phyloP scores from a whole-genome alignment of 2,797 vertebrate species.

The Schizopygopsis pylzovi region DNA sequence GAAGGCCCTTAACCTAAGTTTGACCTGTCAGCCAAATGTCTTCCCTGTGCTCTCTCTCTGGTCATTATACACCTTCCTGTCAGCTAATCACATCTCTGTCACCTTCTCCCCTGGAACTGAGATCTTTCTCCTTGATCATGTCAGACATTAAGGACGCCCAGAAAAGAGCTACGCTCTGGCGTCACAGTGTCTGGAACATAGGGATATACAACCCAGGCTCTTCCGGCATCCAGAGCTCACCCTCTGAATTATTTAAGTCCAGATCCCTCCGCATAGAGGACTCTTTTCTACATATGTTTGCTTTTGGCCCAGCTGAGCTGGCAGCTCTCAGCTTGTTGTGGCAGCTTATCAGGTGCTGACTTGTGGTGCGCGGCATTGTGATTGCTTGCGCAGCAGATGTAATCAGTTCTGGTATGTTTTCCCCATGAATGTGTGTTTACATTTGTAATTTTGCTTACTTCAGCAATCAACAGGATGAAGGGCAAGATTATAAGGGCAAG shows the following conservation, averaged over 20 bases:
- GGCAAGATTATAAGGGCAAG: slow-evolving; percentile 26
- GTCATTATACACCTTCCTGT: slow-evolving; percentile 36
- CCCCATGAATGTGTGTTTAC: slow-evolving; percentile 38
- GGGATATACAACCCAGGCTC: slow-evolving; percentile 42
- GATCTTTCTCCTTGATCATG: slow-evolving; percentile 57
- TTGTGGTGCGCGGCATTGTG: slow-evolving; percentile 13
- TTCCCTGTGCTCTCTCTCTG: not conserved
- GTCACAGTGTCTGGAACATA: slow-evolving; percentile 51
- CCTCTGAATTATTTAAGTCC: slow-evolving; percentile 54
- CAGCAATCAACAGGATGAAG: slow-evolving; percentile 22
- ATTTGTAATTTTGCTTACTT: slow-evolving; percentile 44
- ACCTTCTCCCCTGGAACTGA: slow-evolving; percentile 34
- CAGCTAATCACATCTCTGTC: slow-evolving; percentile 45
- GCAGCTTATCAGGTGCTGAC: slow-evolving; percentile 48
- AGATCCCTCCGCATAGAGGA: slow-evolving; percentile 20
- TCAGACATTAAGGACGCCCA: slow-evolving; percentile 28
- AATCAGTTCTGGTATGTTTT: slow-evolving; percentile 46
- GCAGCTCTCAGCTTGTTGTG: slow-evolving; percentile 35
- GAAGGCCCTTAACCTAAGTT: slow-evolving; percentile 21
- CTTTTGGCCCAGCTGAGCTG: slow-evolving; percentile 25
- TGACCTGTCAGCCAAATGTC: slow-evolving; percentile 27
- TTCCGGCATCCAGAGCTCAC: slow-evolving; percentile 39
- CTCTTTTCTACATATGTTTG: slow-evolving; percentile 47
- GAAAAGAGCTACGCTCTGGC: slow-evolving; percentile 35
- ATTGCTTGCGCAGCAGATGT: slow-evolving; percentile 53